Base-by-base conservation (phyloP, 2,113 vertebrate genomes). In the Nyctibius bracteatus region DNA sequence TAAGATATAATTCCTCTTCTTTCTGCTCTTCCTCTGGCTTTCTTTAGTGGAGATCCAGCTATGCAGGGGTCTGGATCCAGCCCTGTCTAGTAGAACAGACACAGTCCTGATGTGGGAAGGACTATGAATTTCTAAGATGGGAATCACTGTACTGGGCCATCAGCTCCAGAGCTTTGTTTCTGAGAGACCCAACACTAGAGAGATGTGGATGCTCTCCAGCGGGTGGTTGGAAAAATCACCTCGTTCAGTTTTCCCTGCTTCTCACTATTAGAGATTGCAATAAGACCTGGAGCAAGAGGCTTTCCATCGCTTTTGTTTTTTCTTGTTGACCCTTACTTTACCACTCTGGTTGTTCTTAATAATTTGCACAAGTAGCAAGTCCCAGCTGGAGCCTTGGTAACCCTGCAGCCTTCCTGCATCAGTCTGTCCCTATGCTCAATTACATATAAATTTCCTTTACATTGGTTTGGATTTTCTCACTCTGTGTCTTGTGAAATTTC, bases 1-100 rank as follows among this genome's bases (percentile, higher is more conserved):
- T 99, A 97, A 99, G 99, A 98, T 84, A 54, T 8, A 35, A 37
- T 43, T 58, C 46, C 23, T 57, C 41, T 79, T 96, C 44, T 81
- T 93, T 51, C 33, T 91, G 14, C 27, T 84, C 44, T 62, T 80
- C 58, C 58, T 44, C 46, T 79, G 46, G 7, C 71, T 91, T 86
- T 91, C 31, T 72, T 1, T 41, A 37, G 41, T 25, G 22, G 33
- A 71, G 66, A 58, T 46, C 17, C 57, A 74, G 47, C 52, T 63
- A 33, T 85, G n/a, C 15, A 24, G 12, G 63, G 52, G 19, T 35
- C 67, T 73, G 62, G 44, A 28, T 72, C 70, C 80, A 63, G 35
- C 28, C 41, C 47, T 9, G 4, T 70, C 19, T 28, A 23, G 35
- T 15, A 47, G 73, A 43, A 46, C 4, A 71, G 51, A 4, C 18